phyloP scores from a whole-genome alignment of 1,140 invertebrate species.

The Euwallacea similis region DNA sequence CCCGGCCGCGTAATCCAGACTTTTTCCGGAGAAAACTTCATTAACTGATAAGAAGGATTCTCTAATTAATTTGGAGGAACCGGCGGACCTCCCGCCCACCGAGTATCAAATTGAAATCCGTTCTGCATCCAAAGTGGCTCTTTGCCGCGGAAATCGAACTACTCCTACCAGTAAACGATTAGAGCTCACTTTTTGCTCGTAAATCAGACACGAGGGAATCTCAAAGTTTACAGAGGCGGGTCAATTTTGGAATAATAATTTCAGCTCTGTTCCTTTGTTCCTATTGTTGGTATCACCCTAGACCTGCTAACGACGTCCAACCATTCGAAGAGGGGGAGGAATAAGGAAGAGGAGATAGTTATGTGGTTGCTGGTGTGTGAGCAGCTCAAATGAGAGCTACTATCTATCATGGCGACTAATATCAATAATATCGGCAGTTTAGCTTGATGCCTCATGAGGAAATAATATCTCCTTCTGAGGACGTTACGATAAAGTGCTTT shows the following conservation, averaged over 20 bases:
- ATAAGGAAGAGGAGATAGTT: no score
- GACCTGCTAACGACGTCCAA: no score
- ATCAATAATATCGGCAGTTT: no score
- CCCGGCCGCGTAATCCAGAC: slow-evolving; percentile 3
- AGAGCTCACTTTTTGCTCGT: slow-evolving; percentile 23
- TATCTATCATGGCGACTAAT: no score
- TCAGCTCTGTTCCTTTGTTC: no score
- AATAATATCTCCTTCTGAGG: no score
- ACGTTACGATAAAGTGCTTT: no score
- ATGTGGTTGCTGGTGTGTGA: no score
- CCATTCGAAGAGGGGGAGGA: no score
- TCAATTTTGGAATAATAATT: background rate
- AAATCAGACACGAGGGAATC: slow-evolving; percentile 12
- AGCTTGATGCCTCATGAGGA: no score
- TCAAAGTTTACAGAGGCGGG: slow-evolving; percentile 7
- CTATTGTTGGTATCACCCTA: no score
- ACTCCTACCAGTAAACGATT: slow-evolving; percentile 23
- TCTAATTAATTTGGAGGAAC: slow-evolving; percentile 25
- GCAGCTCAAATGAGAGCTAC: no score
- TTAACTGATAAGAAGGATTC: slow-evolving; percentile 27
- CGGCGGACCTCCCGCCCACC: slow-evolving; percentile 15
- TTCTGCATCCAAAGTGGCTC: slow-evolving; percentile 29
- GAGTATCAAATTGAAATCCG: slow-evolving; percentile 34
- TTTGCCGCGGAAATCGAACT: slow-evolving; percentile 23
- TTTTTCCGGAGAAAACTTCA: slow-evolving; percentile 26